Base-by-base conservation (phyloP, 2,888 invertebrate genomes). In the Tridacna crocea region DNA sequence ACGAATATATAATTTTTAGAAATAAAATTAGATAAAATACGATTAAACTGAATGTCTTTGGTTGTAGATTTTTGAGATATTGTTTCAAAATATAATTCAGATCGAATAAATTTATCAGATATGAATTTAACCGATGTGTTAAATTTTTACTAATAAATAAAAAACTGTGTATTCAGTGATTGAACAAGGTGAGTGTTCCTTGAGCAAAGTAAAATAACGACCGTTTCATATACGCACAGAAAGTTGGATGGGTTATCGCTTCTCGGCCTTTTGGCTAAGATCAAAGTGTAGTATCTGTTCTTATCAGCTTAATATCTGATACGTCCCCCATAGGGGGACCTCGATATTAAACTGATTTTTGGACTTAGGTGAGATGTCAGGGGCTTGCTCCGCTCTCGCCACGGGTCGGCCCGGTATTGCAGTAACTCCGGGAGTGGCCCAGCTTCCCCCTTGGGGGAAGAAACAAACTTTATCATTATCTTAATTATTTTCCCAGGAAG, bases 301-400 rank as follows among this genome's bases (percentile, higher is more conserved):
- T 96, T 96, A 96, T 96, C 95, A 96, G 96, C 96, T 96, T 96
- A 96, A 96, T 96, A 96, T 96, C 96, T 96, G 96, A 96, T 96
- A 96, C 95, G 95, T 94, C 93, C 94, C 94, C 95, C 95, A 95
- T 94, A 95, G 94, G 94, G 88, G 85, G 80, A 87, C 90, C 82
- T 87, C 88, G 92, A 91, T 91, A 92, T 92, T 92, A 91, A 92
- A 88, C 90, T 90, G 90, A 92, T 92, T 92, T 92, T 92, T 92
- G 92, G 82, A 84, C 84, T 80, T 85, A 81, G 91, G 90, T 86
- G 89, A 90, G 91, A 90, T 88, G 91, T 88, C 88, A 90, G 96
- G 95, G 95, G 96, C 96, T 96, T 96, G 96, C 96, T 96, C 96
- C 96, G 95, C 95, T 95, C 95, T 95, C 95, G 95, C 95, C 96